These are phyloP conservation scores for Dendroctonus valens DNA, from an alignment of 1,140 invertebrate species.

Conservation along the genomic window DNA sequence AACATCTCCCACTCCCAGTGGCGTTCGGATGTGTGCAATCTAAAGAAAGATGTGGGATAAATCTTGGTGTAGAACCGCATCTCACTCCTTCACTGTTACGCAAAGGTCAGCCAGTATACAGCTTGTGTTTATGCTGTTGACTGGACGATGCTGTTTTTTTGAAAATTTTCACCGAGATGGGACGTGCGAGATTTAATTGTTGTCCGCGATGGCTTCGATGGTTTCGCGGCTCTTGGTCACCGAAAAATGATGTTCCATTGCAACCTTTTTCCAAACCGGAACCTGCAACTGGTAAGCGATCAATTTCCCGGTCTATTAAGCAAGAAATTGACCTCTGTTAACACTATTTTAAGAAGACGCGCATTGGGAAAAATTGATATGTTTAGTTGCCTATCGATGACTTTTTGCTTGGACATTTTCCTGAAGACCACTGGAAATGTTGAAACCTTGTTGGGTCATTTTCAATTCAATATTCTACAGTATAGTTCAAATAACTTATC, in stretches of 20 bases:
- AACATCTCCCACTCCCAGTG: not conserved
- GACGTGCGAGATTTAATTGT: constrained; percentile 25
- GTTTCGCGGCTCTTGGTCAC: constrained; percentile 34
- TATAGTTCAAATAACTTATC: no score
- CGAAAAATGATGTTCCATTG: constrained; percentile 34
- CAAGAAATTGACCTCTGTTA: no score
- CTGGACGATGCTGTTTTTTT: not conserved
- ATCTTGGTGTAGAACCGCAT: not conserved
- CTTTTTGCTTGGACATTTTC: not conserved
- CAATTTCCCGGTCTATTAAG: no score
- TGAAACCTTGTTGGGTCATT: not conserved
- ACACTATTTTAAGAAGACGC: not conserved
- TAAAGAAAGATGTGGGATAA: constrained; percentile 3
- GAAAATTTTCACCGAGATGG: constrained; percentile 26
- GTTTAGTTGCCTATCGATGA: not conserved
- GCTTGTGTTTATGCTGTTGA: not conserved
- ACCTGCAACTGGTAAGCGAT: constrained; percentile 17
- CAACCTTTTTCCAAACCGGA: constrained; percentile 42
- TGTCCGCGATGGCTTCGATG: constrained; percentile 29
- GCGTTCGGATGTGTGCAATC: not conserved
- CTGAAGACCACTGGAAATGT: not conserved
- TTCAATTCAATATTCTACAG: not conserved
- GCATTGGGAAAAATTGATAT: not conserved
- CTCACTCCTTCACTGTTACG: constrained; percentile 5
- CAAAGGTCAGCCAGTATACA: constrained; percentile 7